Base-by-base conservation (phyloP, 2,113 vertebrate genomes). In the Tupaia tana region DNA sequence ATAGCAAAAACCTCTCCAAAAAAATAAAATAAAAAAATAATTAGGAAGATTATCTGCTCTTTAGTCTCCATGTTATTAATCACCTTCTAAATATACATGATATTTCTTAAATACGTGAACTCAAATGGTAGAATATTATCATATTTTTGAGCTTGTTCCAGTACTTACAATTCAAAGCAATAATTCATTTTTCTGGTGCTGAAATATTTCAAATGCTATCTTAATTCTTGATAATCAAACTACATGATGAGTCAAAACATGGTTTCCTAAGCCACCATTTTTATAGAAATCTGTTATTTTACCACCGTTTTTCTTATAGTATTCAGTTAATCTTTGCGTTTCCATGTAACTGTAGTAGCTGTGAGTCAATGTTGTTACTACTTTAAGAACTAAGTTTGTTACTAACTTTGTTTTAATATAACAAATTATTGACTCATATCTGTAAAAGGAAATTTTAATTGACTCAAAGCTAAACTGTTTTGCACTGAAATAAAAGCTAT, bases 391-490 rank as follows among this genome's bases (percentile, higher is more conserved):
- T 80, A 29, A 20, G 9, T 67, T 94, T 34, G 18, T 83, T 69
- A 52, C 54, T 67, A 89, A 29, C 1, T 89, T 61, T 86, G 2
- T 84, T 92, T 88, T 10, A 29, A 61, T 84, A 22, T 67, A 4
- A 86, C 10, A 59, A 69, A 92, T 22, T 81, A 85, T 13, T 61
- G 5, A 43, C 80, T 96, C 78, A 77, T 94, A 71, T 7, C 52
- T 19, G 14, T 77, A 7, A 91, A 58, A 24, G 70, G 66, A 0
- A 84, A 6, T 94, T 12, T 11, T 96, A 7, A 92, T 91, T 71
- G 43, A 95, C 61, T 96, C 18, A 64, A 24, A 82, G 2, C 10
- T 18, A 74, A 0, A 85, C 73, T 94, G 25, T 89, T 93, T 82
- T 27, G 56, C 8, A 79, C 16, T 80, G 52, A 88, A 34, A 43